Conservation (phyloP, 2,888 invertebrate species). For the Drosophila anomalata region DNA sequence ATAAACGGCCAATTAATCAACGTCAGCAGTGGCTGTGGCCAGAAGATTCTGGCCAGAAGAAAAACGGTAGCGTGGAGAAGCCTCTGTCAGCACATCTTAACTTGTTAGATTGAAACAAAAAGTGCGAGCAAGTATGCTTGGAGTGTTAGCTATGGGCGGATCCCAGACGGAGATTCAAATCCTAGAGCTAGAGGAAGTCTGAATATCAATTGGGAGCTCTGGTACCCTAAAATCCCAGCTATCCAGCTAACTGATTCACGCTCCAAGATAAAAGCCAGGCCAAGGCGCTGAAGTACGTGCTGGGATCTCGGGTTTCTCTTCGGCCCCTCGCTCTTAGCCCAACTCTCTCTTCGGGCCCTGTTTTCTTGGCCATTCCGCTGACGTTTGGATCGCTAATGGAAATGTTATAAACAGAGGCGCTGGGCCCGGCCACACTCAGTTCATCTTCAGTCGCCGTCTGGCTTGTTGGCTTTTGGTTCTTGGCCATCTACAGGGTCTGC, state of each 20-base stretch:
- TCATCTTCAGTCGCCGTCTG: slow-evolving; percentile 81
- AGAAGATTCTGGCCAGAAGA: neutral
- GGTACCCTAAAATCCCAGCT: slow-evolving; percentile 9
- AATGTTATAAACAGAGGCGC: slow-evolving; percentile 82
- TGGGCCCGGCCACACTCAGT: slow-evolving; percentile 81
- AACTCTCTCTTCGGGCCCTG: slow-evolving; percentile 21
- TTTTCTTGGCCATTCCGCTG: slow-evolving; percentile 63
- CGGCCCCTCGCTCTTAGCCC: slow-evolving; percentile 8
- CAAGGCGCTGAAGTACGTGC: slow-evolving; percentile 68
- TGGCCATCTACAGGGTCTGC: slow-evolving; percentile 24
- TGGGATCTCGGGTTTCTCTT: slow-evolving; percentile 36
- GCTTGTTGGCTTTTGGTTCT: slow-evolving; percentile 71
- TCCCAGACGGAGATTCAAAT: slow-evolving; percentile 46
- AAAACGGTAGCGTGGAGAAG: slow-evolving; percentile 22
- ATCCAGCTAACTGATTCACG: slow-evolving; percentile 42
- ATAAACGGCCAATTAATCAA: slow-evolving; percentile 66
- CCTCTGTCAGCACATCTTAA: slow-evolving; percentile 43
- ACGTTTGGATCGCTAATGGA: slow-evolving; percentile 65
- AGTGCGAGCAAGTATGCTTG: slow-evolving; percentile 46
- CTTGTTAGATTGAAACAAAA: slow-evolving; percentile 22
- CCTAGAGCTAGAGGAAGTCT: slow-evolving; percentile 40
- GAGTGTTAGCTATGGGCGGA: slow-evolving; percentile 7
- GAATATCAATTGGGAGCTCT: slow-evolving; percentile 59
- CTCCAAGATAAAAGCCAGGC: slow-evolving; percentile 55
- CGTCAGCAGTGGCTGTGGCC: slow-evolving; percentile 33